Evolutionary conservation across 1,140 invertebrate species (phyloP).

Genomic region (Brachionus calyciflorus): DNA sequence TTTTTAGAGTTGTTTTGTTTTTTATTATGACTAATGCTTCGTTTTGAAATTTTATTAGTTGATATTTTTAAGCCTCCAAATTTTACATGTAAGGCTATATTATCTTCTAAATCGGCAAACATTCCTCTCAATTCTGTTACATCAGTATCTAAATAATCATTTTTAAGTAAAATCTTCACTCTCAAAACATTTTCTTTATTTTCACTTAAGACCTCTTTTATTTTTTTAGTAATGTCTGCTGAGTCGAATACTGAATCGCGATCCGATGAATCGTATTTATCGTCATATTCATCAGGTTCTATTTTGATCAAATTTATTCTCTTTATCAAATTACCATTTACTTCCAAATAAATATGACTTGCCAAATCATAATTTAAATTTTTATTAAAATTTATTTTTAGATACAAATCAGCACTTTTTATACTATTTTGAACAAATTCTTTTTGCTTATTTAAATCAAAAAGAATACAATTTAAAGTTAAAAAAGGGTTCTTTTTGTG

Average conservation of each 20-base stretch:
- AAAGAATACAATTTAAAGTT: background rate
- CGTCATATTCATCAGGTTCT: background rate
- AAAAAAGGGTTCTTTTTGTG: background rate
- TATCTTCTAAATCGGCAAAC: constrained; percentile 10
- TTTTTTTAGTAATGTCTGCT: background rate
- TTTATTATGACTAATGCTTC: background rate
- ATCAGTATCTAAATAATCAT: constrained; percentile 3
- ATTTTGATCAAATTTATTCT: constrained; percentile 1
- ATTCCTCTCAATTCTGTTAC: background rate
- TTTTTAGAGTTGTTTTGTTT: constrained; percentile 33
- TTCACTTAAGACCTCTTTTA: background rate
- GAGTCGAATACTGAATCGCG: constrained; percentile 8
- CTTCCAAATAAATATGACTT: constrained; percentile 1
- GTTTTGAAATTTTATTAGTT: background rate
- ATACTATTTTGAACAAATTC: background rate
- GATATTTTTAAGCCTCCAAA: background rate
- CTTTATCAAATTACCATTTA: background rate
- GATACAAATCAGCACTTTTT: background rate
- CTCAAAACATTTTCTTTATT: background rate
- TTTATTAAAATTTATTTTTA: background rate
- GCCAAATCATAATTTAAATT: background rate
- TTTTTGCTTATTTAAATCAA: constrained; percentile 1
- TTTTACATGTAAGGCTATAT: constrained; percentile 28
- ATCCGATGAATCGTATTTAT: background rate
- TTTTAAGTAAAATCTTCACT: constrained; percentile 2